Evolutionary conservation across 1,140 invertebrate genomes (phyloP).

Genomic region (Lineus longissimus): DNA sequence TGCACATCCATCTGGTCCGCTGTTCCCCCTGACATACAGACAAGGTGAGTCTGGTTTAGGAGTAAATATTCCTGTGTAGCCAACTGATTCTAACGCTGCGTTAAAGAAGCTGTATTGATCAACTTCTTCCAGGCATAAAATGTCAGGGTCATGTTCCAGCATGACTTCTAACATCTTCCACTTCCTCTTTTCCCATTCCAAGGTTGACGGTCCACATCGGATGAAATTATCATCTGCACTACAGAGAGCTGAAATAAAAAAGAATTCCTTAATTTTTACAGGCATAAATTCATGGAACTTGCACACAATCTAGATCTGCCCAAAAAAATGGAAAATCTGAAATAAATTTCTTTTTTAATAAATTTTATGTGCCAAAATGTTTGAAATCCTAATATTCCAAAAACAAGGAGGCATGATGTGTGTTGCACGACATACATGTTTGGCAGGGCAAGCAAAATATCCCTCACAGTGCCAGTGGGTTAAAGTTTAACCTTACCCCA

Average conservation of each 20-base stretch:
- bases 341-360: neutral
- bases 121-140: conserved; percentile 75
- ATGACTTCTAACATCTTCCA: conserved; percentile 72
- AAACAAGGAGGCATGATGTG: neutral
- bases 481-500: too few relatives aligned
- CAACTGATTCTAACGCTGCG: conserved; percentile 61
- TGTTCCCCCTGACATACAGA: conserved; percentile 68
- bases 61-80: conserved; percentile 69
- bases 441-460: too few relatives aligned
- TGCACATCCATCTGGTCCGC: conserved; percentile 77
- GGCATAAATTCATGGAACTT: neutral
- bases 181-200: conserved; percentile 67
- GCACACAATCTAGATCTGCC: neutral
- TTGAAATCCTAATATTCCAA: neutral
- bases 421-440: neutral
- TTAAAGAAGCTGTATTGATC: conserved; percentile 72
- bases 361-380: neutral
- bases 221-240: conserved; percentile 72
- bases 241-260: conserved; percentile 64
- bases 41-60: conserved; percentile 78
- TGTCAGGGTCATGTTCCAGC: conserved; percentile 64
- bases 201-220: conserved; percentile 65
- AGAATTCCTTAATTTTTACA: too few relatives aligned
- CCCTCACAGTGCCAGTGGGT: too few relatives aligned
- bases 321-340: neutral